These are phyloP conservation scores for Colius striatus DNA, from an alignment of 2,113 vertebrate species.

Conservation along the genomic window DNA sequence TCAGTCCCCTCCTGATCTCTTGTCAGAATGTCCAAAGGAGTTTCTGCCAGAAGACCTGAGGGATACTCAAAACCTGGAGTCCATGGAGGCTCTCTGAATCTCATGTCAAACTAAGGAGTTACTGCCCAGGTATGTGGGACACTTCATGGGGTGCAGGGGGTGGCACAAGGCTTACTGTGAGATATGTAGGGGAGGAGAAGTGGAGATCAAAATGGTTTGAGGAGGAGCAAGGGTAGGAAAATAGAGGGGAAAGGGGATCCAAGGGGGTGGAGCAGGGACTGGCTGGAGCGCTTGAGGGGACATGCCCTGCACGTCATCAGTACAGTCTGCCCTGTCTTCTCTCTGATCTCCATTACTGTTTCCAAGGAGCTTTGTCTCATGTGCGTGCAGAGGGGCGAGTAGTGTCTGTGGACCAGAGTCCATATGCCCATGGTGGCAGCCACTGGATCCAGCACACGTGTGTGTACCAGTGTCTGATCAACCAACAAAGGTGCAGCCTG, in stretches of 20 bases:
- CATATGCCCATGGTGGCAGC: fast-evolving
- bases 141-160: neutral
- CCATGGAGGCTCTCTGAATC: fast-evolving
- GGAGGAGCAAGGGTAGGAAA: neutral
- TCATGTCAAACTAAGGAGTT: neutral
- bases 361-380: fast-evolving
- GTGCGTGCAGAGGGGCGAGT: neutral
- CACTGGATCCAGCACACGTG: fast-evolving
- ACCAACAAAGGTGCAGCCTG: neutral
- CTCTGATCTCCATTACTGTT: neutral
- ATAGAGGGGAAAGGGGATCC: neutral
- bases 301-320: fast-evolving
- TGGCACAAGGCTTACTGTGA: neutral
- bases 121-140: fast-evolving
- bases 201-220: neutral
- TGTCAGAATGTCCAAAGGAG: fast-evolving
- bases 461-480: fast-evolving
- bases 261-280: fast-evolving
- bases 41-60: fast-evolving
- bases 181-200: neutral
- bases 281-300: fast-evolving
- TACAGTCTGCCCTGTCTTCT: fast-evolving
- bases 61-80: fast-evolving
- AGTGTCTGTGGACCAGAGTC: neutral
- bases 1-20: fast-evolving